Evolutionary conservation across 2,113 vertebrate genomes (phyloP), one percentile per base, ranked within the genome.

Genomic region (Chamaetylas fuelleborni): DNA sequence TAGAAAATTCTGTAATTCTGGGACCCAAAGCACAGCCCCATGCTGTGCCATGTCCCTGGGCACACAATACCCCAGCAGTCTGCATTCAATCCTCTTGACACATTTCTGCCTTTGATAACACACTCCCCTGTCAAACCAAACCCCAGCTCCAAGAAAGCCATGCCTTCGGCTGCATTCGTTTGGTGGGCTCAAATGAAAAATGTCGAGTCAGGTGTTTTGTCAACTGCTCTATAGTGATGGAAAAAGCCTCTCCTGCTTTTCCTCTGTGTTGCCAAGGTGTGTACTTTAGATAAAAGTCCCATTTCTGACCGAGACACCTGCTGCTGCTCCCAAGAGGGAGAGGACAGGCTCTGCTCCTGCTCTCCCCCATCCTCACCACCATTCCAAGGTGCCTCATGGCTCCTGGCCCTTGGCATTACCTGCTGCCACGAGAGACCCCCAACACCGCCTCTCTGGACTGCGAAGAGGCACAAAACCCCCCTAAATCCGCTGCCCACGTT

Each of bases 391-490:
- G 23, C 26, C 56, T 36, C 1, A 0, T 14, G 40, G 48, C 29
- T 67, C 53, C 61, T 7, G 20, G 20, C 45, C 43, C 20, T 53
- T 2, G 15, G 70, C 57, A 45, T 33, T 31, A 12, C 29, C 19
- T 18, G 45, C 45, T 14, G 22, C 82, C 54, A 3, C 1, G 2
- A 71, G 26, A 43, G 19, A 38, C 13, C 7, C 28, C 66, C 6
- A 1, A 0, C 15, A 22, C 11, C 6, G 7, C 62, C 56, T 48
- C 5, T 58, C 45, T 0, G 0, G 9, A 5, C 14, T 50, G 33
- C n/a, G 20, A 19, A 24, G 1, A 3, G 53, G 28, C 38, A 20
- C 47, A 33, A 33, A 60, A 67, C 5, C 5, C 6, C 10, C 62
- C 10, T 43, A 28, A 0, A 31, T 14, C 16, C 13, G 6, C 78